Percentiles rank a stretch among this genome's conserved stretches.
phyloP scores from a whole-genome alignment of 2,888 invertebrate species.

The Macaria notata region DNA sequence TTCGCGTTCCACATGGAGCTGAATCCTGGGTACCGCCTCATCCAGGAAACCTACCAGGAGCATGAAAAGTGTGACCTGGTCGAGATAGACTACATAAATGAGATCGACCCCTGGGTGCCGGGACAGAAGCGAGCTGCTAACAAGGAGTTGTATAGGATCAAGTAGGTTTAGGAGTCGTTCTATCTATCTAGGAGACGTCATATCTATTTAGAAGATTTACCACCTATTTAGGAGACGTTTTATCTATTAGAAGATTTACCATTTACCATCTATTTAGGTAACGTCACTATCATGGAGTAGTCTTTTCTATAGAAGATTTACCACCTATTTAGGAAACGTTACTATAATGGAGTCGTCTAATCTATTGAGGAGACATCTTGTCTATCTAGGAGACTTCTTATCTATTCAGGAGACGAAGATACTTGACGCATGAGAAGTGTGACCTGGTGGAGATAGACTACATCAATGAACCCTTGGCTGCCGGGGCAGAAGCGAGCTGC shows the following conservation, averaged over 20 bases:
- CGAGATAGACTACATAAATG: conserved; percentile 79
- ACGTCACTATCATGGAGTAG: no score
- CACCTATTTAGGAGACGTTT: no score
- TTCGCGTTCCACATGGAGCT: conserved; percentile 83
- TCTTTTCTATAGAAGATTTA: no score
- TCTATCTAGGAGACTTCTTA: no score
- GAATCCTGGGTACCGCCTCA: conserved; percentile 79
- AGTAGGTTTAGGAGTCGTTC: conserved; percentile 48
- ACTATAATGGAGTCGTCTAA: no score
- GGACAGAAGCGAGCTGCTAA: conserved; percentile 76
- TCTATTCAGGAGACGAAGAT: conserved; percentile 76
- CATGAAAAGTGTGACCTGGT: conserved; percentile 84
- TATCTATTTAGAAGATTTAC: no score
- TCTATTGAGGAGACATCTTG: no score
- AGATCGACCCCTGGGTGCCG: conserved; percentile 79
- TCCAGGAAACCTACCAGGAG: conserved; percentile 82
- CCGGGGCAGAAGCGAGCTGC: conserved; percentile 78
- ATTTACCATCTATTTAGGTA: no score
- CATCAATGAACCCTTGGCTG: conserved; percentile 80
- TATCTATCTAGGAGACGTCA: no score
- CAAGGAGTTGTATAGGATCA: conserved; percentile 79
- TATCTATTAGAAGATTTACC: no score
- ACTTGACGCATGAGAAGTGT: conserved; percentile 83
- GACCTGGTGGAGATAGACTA: conserved; percentile 82
- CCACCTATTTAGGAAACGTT: no score